These are phyloP conservation scores for Rhinogobio ventralis DNA, from an alignment of 2,797 vertebrate genomes.

Conservation along the genomic window DNA sequence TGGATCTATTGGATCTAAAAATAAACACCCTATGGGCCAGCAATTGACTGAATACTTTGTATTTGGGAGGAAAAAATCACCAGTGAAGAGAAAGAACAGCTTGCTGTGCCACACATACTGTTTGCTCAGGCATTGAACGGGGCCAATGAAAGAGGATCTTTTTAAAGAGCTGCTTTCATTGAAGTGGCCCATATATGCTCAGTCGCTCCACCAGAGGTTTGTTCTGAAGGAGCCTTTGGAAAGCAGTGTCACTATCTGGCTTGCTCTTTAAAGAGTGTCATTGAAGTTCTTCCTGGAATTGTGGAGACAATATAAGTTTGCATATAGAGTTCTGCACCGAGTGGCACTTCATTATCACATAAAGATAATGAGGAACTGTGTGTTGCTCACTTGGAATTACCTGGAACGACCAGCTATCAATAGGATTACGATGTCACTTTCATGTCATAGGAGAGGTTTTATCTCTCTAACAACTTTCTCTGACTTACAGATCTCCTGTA, in stretches of 20 bases:
- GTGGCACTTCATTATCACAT: conserved; percentile 51
- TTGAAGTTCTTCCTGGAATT: background rate
- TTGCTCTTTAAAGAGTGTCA: conserved; percentile 8
- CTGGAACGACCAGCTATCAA: conserved; percentile 44
- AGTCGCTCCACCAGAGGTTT: conserved; percentile 20
- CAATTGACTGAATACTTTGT: conserved; percentile 34
- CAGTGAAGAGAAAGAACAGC: conserved; percentile 3
- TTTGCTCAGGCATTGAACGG: background rate
- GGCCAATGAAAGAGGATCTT: conserved; percentile 22
- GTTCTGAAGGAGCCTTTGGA: conserved; percentile 38
- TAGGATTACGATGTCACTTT: conserved; percentile 15
- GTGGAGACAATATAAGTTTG: background rate
- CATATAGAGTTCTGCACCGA: background rate
- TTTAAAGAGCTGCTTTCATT: conserved; percentile 37
- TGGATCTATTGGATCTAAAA: conserved; percentile 24
- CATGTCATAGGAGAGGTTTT: conserved; percentile 21
- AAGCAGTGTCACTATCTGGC: conserved; percentile 20
- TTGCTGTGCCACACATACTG: conserved; percentile 17
- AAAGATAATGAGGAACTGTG: conserved; percentile 48
- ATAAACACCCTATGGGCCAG: conserved; percentile 5
- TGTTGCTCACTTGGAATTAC: conserved; percentile 35
- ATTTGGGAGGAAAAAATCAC: background rate
- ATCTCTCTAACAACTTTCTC: background rate
- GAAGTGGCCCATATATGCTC: conserved; percentile 6
- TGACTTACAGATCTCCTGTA: background rate